Evolutionary conservation across 2,113 vertebrate species (phyloP), one percentile per base, ranked within the genome.

Genomic region (Chaetodon auriga): DNA sequence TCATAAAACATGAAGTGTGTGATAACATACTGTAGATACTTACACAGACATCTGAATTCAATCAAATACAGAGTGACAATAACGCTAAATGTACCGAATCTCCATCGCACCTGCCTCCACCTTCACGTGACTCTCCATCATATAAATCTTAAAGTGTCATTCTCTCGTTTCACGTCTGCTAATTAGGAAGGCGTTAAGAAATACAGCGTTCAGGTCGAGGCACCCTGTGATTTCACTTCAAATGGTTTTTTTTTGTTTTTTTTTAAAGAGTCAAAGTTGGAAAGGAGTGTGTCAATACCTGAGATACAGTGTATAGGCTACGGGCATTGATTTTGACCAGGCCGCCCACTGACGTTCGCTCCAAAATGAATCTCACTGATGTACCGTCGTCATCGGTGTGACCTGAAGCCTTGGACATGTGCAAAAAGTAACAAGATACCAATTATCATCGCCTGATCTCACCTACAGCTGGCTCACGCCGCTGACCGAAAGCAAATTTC

Each of bases 151-250:
- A 30, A 64, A 68, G 48, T 8, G 36, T 51, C 23, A 49, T 5
- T 16, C 25, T 4, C 4, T 65, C 16, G 30, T 30, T 30, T 30
- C 30, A 30, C 3, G 30, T 65, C 36, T 41, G 38, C 38, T 2
- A 7, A 88, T 85, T 14, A 43, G 23, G 61, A 87, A 81, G 74
- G 73, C 63, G 75, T 76, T 46, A 58, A 30, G 58, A 77, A 72
- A 68, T 68, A 89, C 85, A 91, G 75, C 57, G 48, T 86, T 92
- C 75, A 81, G 81, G 78, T 79, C 9, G 80, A 94, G 90, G 90
- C 92, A 93, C 66, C 75, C 60, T 61, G 68, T 84, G 86, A 86
- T 74, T 78, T 81, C 4, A 74, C 71, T 69, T 86, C 18, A 76
- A 66, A 48, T 69, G 23, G 48, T 73, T 36, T 14, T 21, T 55